Evolutionary conservation across 2,888 invertebrate species (phyloP).

Genomic region (Coenonympha glycerion): DNA sequence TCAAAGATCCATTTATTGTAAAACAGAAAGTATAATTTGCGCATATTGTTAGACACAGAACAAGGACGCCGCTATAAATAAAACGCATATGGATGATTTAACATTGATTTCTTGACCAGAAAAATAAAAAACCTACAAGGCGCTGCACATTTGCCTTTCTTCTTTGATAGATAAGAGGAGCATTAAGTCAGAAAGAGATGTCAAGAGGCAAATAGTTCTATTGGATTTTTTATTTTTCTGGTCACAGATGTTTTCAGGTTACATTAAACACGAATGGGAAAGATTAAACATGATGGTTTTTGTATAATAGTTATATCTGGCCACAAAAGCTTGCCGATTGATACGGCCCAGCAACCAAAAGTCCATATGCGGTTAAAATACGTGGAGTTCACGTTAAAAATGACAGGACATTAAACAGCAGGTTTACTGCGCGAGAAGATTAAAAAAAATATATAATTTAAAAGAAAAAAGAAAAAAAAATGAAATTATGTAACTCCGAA

Average conservation of each 20-base stretch:
- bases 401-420: constrained; percentile 23
- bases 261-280: background rate
- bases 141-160: no score
- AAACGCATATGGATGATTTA: constrained; percentile 25
- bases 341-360: background rate
- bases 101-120: no score
- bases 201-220: no score
- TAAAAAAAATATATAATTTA: constrained; percentile 38
- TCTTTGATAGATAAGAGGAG: no score
- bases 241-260: background rate
- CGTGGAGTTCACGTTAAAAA: constrained; percentile 15
- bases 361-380: constrained; percentile 23
- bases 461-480: constrained; percentile 50
- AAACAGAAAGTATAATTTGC: background rate
- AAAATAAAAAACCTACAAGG: no score
- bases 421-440: constrained; percentile 20
- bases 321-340: background rate
- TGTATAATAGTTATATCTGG: no score
- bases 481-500: constrained; percentile 62
- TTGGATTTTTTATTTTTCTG: no score
- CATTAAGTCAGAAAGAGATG: no score
- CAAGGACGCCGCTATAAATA: constrained; percentile 19
- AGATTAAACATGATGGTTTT: background rate
- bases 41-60: background rate
- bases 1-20: no score